Conservation (phyloP, 2,888 invertebrate genomes). For the Chaitophorus viminalis region DNA sequence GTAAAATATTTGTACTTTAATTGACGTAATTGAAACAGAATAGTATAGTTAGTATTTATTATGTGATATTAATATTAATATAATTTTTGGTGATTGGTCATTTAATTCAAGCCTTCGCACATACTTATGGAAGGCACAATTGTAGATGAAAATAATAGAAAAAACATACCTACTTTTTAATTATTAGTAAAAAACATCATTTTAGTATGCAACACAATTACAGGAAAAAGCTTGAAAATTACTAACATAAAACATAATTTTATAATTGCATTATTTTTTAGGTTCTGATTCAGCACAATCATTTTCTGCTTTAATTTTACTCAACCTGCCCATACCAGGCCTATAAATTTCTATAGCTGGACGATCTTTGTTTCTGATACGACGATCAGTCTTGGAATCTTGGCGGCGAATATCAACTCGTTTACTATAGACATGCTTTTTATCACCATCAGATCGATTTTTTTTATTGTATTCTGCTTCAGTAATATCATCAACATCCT, state of each 20-base stretch:
- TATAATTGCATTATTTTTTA: constrained; percentile 5
- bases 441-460: constrained; percentile 24
- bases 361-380: constrained; percentile 74
- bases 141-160: background rate
- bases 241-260: background rate
- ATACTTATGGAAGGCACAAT: background rate
- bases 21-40: background rate
- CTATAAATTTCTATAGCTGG: constrained; percentile 91
- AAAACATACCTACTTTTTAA: background rate
- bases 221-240: background rate
- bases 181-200: background rate
- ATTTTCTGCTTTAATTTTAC: constrained; percentile 73
- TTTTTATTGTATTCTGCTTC: constrained; percentile 37
- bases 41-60: background rate
- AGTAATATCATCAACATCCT: background rate
- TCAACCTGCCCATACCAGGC: constrained; percentile 86
- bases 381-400: constrained; percentile 37
- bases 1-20: constrained; percentile 11
- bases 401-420: constrained; percentile 33
- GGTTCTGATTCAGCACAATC: constrained; percentile 56
- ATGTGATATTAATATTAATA: background rate
- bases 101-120: background rate
- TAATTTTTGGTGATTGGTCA: background rate
- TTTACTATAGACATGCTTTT: constrained; percentile 4
- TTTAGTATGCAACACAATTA: background rate